These are phyloP conservation scores for Drosophila siamana DNA, from an alignment of 2,888 invertebrate species.

Conservation along the genomic window DNA sequence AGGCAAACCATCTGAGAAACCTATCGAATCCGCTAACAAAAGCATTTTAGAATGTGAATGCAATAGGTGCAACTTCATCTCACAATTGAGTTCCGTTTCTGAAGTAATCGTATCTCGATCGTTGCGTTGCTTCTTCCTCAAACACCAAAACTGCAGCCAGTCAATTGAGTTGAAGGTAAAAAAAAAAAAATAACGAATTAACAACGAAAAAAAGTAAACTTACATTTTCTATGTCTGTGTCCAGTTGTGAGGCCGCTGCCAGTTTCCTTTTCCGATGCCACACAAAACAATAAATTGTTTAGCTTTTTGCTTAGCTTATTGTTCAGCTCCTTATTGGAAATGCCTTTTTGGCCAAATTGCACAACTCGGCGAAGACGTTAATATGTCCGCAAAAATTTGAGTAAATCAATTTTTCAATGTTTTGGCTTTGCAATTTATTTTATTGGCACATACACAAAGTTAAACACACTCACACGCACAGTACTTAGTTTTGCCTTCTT, in stretches of 20 bases:
- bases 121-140: conserved; percentile 52
- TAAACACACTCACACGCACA: conserved; percentile 46
- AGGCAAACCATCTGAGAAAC: conserved; percentile 34
- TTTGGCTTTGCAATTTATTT: conserved; percentile 5
- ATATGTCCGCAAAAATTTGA: conserved; percentile 30
- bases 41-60: conserved; percentile 57
- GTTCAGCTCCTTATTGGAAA: conserved; percentile 56
- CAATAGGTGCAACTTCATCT: conserved; percentile 27
- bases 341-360: conserved; percentile 55
- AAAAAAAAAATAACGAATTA: too few relatives aligned
- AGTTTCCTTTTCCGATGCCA: conserved; percentile 64
- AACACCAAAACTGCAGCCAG: conserved; percentile 47
- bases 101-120: neutral
- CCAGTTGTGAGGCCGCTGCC: conserved; percentile 25
- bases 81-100: conserved; percentile 44
- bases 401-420: conserved; percentile 33
- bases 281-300: conserved; percentile 28
- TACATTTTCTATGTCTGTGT: conserved; percentile 44
- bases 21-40: conserved; percentile 31
- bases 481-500: conserved; percentile 42
- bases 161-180: conserved; percentile 18
- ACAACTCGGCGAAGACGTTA: conserved; percentile 53
- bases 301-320: conserved; percentile 31
- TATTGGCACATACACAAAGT: conserved; percentile 40
- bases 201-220: conserved; percentile 42